Base-by-base conservation (phyloP, 2,113 vertebrate species). In the Columba janthina region DNA sequence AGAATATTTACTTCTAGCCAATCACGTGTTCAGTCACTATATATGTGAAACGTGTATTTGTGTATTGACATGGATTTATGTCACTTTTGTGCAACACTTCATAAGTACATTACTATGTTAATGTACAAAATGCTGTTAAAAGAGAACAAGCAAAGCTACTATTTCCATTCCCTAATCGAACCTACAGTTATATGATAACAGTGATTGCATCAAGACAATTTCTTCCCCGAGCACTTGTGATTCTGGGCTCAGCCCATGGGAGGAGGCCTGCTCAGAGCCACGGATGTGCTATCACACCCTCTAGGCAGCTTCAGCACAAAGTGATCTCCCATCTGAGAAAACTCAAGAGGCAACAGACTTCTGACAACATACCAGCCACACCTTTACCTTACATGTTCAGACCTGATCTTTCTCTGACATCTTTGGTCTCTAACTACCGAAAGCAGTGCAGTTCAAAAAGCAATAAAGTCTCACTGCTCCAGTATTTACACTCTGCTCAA, bases 351-450 rank as follows among this genome's bases (percentile, higher is more conserved):
- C 46, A 36, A 36, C 29, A 62, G 65, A 61, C 8, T 38, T 58
- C 70, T 74, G 79, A 73, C 67, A 90, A 5, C 24, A 21, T 13
- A 58, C 13, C 62, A 79, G 25, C 74, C 93, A 88, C 73, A 25
- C 77, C 77, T 38, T n/a, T 18, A 31, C 9, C 21, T n/a, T 65
- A 3, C 77, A 0, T 91, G 95, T 73, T 81, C 73, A 91, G 87
- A 72, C 91, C 5, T 78, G 66, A 19, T 21, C 66, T 65, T 85
- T 26, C 60, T 61, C 83, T 51, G 70, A 13, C 31, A 89, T 16
- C 24, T 9, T 48, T 12, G 0, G 5, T 17, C 26, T 74, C 65
- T 66, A 28, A 34, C 57, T 34, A 58, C 20, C 0, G 0, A 67
- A 72, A 71, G 16, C 60, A 92, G 24, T 36, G 24, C 31, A 70